Conservation (phyloP, 2,888 invertebrate genomes). For the Pecten maximus region DNA sequence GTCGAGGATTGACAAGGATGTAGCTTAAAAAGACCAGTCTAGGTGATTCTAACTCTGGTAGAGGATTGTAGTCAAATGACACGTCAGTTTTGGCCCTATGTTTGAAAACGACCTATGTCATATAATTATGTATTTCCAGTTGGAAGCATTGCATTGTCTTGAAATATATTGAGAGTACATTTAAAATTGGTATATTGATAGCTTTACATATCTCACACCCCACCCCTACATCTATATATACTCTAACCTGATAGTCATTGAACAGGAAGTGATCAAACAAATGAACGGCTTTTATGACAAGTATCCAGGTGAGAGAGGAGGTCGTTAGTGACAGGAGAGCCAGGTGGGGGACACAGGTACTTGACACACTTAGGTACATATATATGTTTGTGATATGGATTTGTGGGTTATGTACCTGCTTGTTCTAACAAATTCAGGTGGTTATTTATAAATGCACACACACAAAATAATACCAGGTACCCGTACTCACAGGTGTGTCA, state of each 20-base stretch:
- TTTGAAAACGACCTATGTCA: background rate
- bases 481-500: no score
- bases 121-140: background rate
- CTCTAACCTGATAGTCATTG: background rate
- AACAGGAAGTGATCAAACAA: slow-evolving; percentile 1
- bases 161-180: background rate
- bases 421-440: background rate
- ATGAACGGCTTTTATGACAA: background rate
- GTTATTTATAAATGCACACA: background rate
- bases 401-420: background rate
- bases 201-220: background rate
- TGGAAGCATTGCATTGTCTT: background rate
- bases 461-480: no score
- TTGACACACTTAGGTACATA: background rate
- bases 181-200: background rate
- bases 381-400: background rate
- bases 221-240: no score
- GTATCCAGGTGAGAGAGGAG: background rate
- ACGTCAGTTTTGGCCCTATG: no score
- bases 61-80: no score
- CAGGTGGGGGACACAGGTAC: background rate
- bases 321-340: background rate
- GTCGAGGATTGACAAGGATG: no score
- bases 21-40: no score
- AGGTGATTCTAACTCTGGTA: no score